These are phyloP conservation scores for Drosophila melanocephala DNA, from an alignment of 2,888 invertebrate species.

Conservation along the genomic window DNA sequence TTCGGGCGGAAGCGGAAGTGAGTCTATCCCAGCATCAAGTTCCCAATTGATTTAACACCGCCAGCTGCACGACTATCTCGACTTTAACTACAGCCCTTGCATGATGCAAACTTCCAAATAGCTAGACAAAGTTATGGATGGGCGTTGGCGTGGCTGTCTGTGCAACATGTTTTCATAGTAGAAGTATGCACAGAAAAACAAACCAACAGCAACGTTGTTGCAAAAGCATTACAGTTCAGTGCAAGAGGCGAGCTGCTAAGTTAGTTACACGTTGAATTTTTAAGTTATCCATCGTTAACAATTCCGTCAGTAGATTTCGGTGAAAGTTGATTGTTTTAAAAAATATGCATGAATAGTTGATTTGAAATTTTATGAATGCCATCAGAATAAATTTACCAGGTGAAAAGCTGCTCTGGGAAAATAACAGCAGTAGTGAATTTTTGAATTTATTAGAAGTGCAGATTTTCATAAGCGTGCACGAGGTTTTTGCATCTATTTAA, in stretches of 20 bases:
- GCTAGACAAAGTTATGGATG: conserved; percentile 12
- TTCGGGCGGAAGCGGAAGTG: conserved; percentile 59
- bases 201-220: conserved; percentile 40
- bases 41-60: conserved; percentile 82
- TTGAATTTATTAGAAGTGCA: background rate
- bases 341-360: conserved; percentile 2
- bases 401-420: background rate
- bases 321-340: background rate
- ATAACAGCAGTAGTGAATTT: background rate
- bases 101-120: conserved; percentile 54
- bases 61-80: conserved; percentile 38
- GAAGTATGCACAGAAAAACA: conserved; percentile 66
- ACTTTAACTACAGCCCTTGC: conserved; percentile 20
- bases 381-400: background rate
- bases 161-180: conserved; percentile 67
- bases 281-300: background rate
- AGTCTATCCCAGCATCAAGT: conserved; percentile 74
- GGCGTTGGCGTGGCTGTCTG: conserved; percentile 28
- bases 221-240: conserved; percentile 34
- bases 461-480: background rate
- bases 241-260: conserved; percentile 4
- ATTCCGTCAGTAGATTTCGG: background rate
- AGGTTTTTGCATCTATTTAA: background rate
- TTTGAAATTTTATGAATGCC: background rate
- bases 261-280: conserved; percentile 10